Base-by-base conservation (phyloP, 2,797 vertebrate species). In the Onychomys arenicola region DNA sequence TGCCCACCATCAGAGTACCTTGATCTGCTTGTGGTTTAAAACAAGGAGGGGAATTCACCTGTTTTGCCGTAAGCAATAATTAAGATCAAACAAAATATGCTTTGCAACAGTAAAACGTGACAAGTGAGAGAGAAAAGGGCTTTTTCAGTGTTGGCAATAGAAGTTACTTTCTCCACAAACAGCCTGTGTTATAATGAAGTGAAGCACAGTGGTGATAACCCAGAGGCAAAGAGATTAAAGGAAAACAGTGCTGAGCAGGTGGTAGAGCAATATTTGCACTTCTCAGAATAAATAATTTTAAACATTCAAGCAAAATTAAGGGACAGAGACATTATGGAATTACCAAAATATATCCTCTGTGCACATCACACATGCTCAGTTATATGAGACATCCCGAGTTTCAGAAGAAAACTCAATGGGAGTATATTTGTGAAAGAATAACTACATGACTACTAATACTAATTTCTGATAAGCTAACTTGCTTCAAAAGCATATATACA, bases 11-110 rank as follows among this genome's bases (percentile, higher is more conserved):
- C 5, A 46, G n/a, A 96, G 49, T 65, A 94, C 89, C 89, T 87
- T 96, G 80, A 95, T 97, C 94, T 85, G 55, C 91, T 59, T 55
- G 13, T 71, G 76, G 46, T 81, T 96, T 91, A 86, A 59, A 95
- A 95, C 46, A 84, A 94, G 55, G 46, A 93, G 94, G 55, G 71
- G 55, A 96, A 63, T 84, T 95, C 97, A 98, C 95, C 90, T 97
- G 96, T 94, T 96, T 93, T 88, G 95, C 97, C 92, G 29, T 32
- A 95, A 97, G 97, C 95, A 91, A 96, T 97, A 95, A 97, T 96
- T 97, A 95, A 88, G 89, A 95, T 97, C 89, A 96, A 96, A 95
- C 46, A 82, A 91, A 97, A 78, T 77, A 91, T 89, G 92, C 77
- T 97, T 95, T 95, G 71, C 81, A 87, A 65, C n/a, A 71, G 57